Evolutionary conservation across 2,888 invertebrate species (phyloP), one percentile per base, ranked within the genome.

Genomic region (Eubasilissa splendida): DNA sequence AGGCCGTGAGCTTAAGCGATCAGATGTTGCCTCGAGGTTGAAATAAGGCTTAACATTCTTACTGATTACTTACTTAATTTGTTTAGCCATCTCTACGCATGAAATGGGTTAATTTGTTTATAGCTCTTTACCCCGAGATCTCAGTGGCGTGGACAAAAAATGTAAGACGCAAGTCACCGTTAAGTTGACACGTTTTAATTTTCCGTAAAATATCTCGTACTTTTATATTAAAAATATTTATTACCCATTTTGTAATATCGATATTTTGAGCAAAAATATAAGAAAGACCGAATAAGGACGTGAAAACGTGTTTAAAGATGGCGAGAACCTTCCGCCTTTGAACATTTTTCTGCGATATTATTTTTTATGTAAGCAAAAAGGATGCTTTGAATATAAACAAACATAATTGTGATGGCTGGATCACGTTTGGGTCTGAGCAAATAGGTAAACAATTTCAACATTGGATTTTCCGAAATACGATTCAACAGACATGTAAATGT

Each of bases 1-100:
- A 80, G 77, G 77, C 53, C 9, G n/a, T 42, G 54, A 71, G 77
- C 77, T 80, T 80, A 58, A 58, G 71, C 56, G 71, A 73, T 73
- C 71, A 73, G 71, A 56, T 58, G 71, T 73, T 73, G 71, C 33
- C 71, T 73, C 56, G 54, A 73, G 71, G 71, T 73, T 73, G 65
- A 74, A 33, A 79, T 74, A 74, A 73, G 50, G 74, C 65, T 65
- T 42, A 59, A 78, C 78, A 63, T 74, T 65, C 79, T 79, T 74
- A 74, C 74, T 79, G 71, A 73, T 73, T 73, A 73, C 71, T 22
- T 50, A 73, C 14, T 63, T 75, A 59, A 60, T 52, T 75, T 75
- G 60, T 75, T 75, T 52, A 59, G 71, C 75, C 11, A 60, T 75
- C 60, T 75, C 60, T 50, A 73, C 12, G 58, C n/a, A n/a, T 68